Base-by-base conservation (phyloP, 2,888 invertebrate genomes). In the Tupiocoris notatus region DNA sequence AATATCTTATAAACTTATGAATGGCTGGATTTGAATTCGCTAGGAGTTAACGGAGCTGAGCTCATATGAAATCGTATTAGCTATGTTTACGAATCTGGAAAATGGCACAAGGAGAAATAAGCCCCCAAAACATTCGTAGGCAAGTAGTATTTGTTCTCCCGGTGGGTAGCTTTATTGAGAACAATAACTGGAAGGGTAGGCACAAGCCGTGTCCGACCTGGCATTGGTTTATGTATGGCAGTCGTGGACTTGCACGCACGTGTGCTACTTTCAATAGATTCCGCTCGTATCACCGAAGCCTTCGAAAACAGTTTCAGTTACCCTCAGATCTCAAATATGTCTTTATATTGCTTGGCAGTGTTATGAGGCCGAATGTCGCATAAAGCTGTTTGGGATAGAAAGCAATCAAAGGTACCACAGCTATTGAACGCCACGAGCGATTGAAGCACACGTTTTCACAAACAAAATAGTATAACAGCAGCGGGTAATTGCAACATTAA, bases 241-340 rank as follows among this genome's bases (percentile, higher is more conserved):
- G 2, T 39, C 17, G 39, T 20, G 25, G 25, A 18, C 65, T 6
- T n/a, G 64, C 39, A 39, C 54, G 65, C 65, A 65, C 65, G 65
- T 65, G 65, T 65, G 65, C 65, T 20, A 18, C 54, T 65, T 39
- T 39, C 65, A 39, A 65, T 65, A 65, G 65, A 65, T 65, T 39
- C 39, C 20, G 23, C 25, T 39, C 65, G 39, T 24, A n/a, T 65
- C 25, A n/a, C n/a, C n/a, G n/a, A 39, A 39, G 39, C 39, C 12
- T 39, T 12, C 6, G 39, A 39, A 39, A 39, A 3, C 39, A 39
- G 12, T 39, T 39, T 39, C 39, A 7, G 18, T 39, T 25, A 65
- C 65, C 54, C 20, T 18, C 65, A 18, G 17, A 23, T 2, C 25
- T 39, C 65, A 39, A 65, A 65, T 65, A 24, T 39, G 25, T 20